These are phyloP conservation scores for Lepeophtheirus nordmannii DNA, from an alignment of 2,888 invertebrate genomes.

Conservation along the genomic window DNA sequence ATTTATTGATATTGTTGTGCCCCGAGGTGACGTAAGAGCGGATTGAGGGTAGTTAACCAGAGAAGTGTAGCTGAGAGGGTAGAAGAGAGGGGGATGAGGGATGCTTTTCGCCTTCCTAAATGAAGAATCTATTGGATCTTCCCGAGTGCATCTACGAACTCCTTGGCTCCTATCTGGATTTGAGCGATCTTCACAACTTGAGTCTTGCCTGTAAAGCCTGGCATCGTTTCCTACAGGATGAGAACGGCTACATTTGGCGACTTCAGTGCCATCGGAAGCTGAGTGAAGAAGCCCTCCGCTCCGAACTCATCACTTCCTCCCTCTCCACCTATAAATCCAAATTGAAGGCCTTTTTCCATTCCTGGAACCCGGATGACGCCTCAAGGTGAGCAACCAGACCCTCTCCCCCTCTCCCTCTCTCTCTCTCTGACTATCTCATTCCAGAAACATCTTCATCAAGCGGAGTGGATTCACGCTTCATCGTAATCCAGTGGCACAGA, in stretches of 20 bases:
- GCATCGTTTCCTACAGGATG: conserved; percentile 74
- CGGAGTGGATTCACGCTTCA: conserved; percentile 93
- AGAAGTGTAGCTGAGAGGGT: no score
- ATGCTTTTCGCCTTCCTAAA: no score
- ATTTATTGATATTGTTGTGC: no score
- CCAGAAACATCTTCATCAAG: conserved; percentile 82
- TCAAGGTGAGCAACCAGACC: conserved; percentile 38
- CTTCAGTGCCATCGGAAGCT: conserved; percentile 69
- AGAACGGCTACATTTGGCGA: conserved; percentile 90
- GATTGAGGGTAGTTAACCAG: no score
- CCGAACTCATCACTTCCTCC: conserved; percentile 74
- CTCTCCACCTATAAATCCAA: conserved; percentile 82
- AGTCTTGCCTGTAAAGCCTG: conserved; percentile 74
- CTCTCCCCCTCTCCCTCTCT: no score
- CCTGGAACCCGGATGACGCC: conserved; percentile 95
- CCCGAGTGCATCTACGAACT: no score
- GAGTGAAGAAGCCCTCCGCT: conserved; percentile 60
- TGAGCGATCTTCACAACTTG: no score
- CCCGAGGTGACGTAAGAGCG: no score
- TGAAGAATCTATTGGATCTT: no score
- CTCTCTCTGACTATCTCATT: no score
- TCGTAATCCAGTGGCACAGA: conserved; percentile 94
- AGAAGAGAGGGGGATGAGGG: no score
- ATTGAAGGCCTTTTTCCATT: conserved; percentile 76
- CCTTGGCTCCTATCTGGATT: no score